phyloP scores from a whole-genome alignment of 2,888 invertebrate species.

The Oscheius sp. region DNA sequence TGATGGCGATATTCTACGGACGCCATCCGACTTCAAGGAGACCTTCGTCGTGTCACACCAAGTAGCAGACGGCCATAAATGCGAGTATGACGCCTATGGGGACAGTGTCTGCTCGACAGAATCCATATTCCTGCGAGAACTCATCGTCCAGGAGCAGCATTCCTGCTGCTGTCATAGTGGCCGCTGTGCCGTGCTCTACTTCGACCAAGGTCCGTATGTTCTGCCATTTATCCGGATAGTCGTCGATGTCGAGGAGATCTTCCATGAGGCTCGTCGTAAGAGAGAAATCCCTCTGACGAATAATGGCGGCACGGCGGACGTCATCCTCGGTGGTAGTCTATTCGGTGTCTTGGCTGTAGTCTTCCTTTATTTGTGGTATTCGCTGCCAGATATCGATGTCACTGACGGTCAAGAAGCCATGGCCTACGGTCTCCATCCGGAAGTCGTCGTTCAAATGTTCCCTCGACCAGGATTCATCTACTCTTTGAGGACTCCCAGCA shows the following conservation, averaged over 20 bases:
- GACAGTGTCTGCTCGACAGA: conserved; percentile 12
- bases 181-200: conserved; percentile 25
- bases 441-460: background rate
- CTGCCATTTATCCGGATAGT: conserved; percentile 16
- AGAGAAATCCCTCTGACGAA: background rate
- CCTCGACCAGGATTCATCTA: background rate
- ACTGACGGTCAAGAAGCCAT: background rate
- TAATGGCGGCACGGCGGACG: background rate
- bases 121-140: background rate
- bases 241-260: conserved; percentile 21
- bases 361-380: background rate
- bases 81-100: conserved; percentile 15
- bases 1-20: background rate
- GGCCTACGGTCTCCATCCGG: conserved; percentile 6
- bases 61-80: conserved; percentile 2
- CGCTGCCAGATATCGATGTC: background rate
- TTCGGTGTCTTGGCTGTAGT: background rate
- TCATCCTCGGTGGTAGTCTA: background rate
- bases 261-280: background rate
- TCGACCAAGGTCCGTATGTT: background rate
- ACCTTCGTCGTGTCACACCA: conserved; percentile 9
- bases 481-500: too few relatives aligned
- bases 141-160: conserved; percentile 18
- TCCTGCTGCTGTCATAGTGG: conserved; percentile 21
- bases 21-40: conserved; percentile 1